phyloP scores from a whole-genome alignment of 2,113 vertebrate species.

The Daphoenositta chrysoptera region DNA sequence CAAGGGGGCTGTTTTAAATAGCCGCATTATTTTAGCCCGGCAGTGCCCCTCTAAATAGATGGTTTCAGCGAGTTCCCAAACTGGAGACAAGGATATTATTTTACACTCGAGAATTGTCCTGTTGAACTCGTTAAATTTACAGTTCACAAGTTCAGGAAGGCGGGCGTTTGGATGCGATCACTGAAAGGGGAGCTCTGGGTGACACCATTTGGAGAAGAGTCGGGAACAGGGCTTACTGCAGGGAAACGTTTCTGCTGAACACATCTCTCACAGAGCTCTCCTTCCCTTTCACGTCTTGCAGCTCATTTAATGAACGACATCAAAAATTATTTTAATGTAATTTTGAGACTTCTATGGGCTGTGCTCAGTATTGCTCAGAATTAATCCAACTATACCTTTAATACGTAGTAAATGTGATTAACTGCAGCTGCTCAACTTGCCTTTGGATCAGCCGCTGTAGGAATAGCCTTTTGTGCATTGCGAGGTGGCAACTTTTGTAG shows the following conservation, averaged over 20 bases:
- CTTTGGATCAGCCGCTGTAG: neutral
- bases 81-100: constrained; percentile 40
- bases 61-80: constrained; percentile 1
- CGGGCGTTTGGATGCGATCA: neutral
- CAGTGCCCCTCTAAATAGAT: constrained; percentile 9
- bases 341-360: neutral
- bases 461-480: neutral
- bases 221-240: neutral
- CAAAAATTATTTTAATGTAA: neutral
- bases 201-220: neutral
- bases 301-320: neutral
- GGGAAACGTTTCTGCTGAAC: neutral
- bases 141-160: constrained; percentile 1
- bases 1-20: constrained; percentile 22
- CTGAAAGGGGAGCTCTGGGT: neutral
- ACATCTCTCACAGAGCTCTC: neutral
- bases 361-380: neutral
- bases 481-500: neutral
- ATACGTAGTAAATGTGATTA: neutral
- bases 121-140: constrained; percentile 17
- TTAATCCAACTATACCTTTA: neutral
- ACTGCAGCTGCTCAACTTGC: neutral
- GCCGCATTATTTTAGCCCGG: constrained; percentile 7
- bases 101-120: constrained; percentile 33
- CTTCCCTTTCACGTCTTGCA: neutral